These are phyloP conservation scores for Sturnus vulgaris DNA, from an alignment of 2,113 vertebrate species.

Conservation along the genomic window DNA sequence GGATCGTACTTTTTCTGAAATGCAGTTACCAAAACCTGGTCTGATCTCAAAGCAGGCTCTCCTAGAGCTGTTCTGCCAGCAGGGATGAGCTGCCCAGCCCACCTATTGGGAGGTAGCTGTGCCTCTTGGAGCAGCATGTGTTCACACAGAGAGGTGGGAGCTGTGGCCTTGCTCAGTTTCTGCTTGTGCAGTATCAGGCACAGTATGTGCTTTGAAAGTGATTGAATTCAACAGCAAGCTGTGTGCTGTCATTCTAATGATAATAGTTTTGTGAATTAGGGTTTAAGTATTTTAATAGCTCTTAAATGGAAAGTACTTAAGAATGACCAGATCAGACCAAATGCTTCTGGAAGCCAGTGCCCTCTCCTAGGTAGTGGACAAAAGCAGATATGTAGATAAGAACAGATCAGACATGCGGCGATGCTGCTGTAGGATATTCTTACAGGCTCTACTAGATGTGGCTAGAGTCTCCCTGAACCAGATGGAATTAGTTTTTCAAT, in stretches of 20 bases:
- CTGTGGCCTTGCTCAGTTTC: neutral
- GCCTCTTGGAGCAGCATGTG: fast-evolving
- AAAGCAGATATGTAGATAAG: neutral
- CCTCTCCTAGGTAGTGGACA: fast-evolving
- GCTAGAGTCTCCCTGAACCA: neutral
- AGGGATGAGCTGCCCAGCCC: fast-evolving
- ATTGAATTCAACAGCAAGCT: neutral
- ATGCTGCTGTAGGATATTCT: neutral
- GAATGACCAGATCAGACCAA: neutral
- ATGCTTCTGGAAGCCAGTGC: neutral
- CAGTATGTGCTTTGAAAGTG: neutral
- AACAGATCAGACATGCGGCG: neutral
- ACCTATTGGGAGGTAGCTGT: neutral
- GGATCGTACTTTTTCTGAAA: neutral
- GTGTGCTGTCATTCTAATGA: neutral
- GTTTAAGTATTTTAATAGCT: neutral
- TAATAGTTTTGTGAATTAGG: neutral
- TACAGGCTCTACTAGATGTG: neutral
- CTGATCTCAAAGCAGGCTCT: neutral
- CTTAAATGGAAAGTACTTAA: neutral
- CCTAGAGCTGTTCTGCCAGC: neutral
- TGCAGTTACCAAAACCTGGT: neutral
- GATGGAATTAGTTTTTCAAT: neutral
- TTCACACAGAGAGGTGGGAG: fast-evolving
- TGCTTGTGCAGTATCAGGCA: neutral